phyloP scores from a whole-genome alignment of 2,113 vertebrate genomes.

The Probosciger aterrimus region DNA sequence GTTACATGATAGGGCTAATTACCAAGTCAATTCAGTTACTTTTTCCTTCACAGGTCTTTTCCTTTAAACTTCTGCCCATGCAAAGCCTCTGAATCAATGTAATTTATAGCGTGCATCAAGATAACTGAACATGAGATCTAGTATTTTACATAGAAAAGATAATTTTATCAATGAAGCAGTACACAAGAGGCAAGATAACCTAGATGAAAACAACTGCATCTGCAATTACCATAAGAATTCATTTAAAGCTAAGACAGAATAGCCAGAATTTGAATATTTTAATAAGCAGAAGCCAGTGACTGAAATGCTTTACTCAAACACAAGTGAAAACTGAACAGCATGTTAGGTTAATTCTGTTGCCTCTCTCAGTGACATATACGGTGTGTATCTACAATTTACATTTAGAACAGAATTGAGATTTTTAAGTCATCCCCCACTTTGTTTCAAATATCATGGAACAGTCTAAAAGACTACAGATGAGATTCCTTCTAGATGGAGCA shows the following conservation, averaged over 20 bases:
- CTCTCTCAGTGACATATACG: neutral
- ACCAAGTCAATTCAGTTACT: slow-evolving; percentile 8
- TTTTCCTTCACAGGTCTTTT: slow-evolving; percentile 26
- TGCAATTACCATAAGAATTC: neutral
- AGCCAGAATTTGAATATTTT: neutral
- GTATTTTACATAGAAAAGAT: neutral
- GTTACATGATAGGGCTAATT: slow-evolving; percentile 59
- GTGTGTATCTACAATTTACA: neutral
- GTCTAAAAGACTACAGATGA: neutral
- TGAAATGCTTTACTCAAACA: neutral
- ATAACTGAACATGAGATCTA: slow-evolving; percentile 27
- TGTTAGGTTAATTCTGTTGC: neutral
- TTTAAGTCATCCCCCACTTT: neutral
- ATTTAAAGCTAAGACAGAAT: neutral
- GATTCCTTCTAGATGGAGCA: neutral
- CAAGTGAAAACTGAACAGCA: neutral
- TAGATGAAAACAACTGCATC: neutral
- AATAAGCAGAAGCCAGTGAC: neutral
- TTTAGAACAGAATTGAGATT: neutral
- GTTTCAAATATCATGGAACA: neutral
- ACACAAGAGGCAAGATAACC: neutral
- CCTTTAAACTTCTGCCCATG: slow-evolving; percentile 44
- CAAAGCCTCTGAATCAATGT: slow-evolving; percentile 28
- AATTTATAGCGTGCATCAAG: slow-evolving; percentile 9
- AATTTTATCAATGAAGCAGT: neutral